A percentile compares a stretch with the other conserved stretches of the same genome.
phyloP scores from a whole-genome alignment of 2,113 vertebrate genomes.

The Lagopus leucura region DNA sequence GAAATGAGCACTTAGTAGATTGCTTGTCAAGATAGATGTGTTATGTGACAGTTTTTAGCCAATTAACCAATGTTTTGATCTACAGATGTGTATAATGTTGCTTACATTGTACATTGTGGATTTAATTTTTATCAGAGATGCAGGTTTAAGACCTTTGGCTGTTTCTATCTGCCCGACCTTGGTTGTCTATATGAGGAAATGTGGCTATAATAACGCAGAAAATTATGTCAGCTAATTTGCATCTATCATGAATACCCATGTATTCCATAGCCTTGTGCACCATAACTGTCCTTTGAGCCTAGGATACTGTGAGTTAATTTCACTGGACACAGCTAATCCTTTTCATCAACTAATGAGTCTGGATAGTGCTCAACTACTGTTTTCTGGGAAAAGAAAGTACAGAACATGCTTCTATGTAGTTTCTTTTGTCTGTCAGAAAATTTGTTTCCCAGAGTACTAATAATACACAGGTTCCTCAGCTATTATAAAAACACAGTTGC shows the following conservation, averaged over 20 bases:
- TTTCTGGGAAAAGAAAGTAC: background rate
- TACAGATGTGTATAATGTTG: background rate
- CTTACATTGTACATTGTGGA: background rate
- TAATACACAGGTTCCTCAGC: background rate
- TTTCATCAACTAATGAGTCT: background rate
- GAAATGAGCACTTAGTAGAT: background rate
- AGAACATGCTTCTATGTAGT: background rate
- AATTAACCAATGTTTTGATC: background rate
- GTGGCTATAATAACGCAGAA: background rate
- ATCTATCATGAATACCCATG: background rate
- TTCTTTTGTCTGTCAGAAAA: background rate
- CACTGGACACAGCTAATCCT: background rate
- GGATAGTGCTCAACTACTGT: background rate
- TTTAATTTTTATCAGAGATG: background rate
- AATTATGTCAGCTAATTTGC: background rate
- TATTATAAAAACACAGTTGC: background rate
- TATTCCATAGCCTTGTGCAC: background rate
- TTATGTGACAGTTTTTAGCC: background rate
- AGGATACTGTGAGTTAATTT: background rate
- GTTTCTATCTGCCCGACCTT: background rate
- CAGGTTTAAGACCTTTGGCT: background rate
- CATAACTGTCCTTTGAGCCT: background rate
- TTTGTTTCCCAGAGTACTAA: background rate
- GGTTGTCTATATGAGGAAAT: background rate
- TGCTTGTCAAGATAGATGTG: background rate